These are phyloP conservation scores for Urocynchramus pylzowi DNA, from an alignment of 2,113 vertebrate species.

Conservation along the genomic window DNA sequence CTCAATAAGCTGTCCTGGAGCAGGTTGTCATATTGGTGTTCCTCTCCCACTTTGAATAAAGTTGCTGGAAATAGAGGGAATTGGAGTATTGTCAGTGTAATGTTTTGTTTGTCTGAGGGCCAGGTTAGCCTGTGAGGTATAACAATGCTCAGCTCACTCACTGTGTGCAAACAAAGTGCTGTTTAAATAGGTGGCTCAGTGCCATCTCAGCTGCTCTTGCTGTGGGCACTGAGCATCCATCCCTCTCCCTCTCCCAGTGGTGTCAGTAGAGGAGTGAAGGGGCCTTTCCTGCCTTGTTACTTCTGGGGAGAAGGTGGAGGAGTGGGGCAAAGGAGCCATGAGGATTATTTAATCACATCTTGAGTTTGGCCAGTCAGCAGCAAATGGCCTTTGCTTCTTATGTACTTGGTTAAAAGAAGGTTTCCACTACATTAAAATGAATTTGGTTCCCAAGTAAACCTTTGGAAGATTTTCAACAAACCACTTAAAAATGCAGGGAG, in stretches of 20 bases:
- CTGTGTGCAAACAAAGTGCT: not conserved
- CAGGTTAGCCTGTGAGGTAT: not conserved
- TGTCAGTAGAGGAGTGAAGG: not conserved
- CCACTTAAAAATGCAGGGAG: not conserved
- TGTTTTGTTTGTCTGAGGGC: not conserved
- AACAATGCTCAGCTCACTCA: not conserved
- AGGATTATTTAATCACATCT: not conserved
- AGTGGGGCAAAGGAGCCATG: not conserved
- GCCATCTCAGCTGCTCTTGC: not conserved
- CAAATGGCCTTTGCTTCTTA: not conserved
- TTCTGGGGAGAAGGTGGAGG: not conserved
- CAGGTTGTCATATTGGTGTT: not conserved
- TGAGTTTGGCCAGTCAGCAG: not conserved
- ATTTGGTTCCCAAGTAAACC: not conserved
- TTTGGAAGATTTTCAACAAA: conserved; percentile 36
- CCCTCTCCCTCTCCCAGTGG: not conserved
- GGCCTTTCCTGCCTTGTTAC: not conserved
- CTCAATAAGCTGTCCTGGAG: not conserved
- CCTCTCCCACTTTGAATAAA: not conserved
- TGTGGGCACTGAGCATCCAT: not conserved
- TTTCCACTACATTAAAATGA: not conserved
- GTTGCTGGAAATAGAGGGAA: not conserved
- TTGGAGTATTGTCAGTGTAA: not conserved
- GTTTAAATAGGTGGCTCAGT: not conserved
- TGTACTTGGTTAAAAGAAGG: not conserved